Base-by-base conservation (phyloP, 2,797 vertebrate genomes). In the Melanotaenia pygmaea region DNA sequence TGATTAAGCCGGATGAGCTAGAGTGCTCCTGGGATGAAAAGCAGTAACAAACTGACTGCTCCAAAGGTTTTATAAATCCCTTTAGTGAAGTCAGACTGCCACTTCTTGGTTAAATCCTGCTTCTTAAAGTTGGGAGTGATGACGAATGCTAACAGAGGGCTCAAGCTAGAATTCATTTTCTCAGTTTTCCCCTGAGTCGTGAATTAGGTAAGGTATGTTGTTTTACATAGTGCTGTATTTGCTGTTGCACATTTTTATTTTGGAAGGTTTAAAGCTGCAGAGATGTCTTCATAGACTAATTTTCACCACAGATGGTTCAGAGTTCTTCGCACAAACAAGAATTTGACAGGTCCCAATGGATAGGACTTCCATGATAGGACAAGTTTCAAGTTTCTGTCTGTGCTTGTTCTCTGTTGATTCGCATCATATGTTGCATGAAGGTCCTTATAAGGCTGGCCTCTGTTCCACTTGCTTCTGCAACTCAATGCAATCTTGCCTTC, bases 1-100 rank as follows among this genome's bases (percentile, higher is more conserved):
- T 83, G 83, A 91, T 87, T 85, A 85, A 90, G 79, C 69, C 62
- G 71, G 51, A 86, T 84, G 86, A 84, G 74, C 50, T 54, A 1
- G 64, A 72, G 68, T 83, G 72, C 83, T 86, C 63, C 69, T 32
- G 62, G 80, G 83, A 86, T 72, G 79, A 76, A 80, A 86, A 86
- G 67, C 34, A 11, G 76, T 54, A 67, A 82, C 78, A 87, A 90
- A 89, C 73, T 76, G 59, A 26, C 53, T 54, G 72, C 80, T 77
- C 69, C 80, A 47, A 85, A 85, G 85, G 76, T 76, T 86, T 72
- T 74, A 85, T 77, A 75, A 91, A 86, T 86, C 84, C 79, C 64
- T 66, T 72, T 54, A 63, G 67, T 81, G 62, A 75, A 84, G 67
- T 72, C 77, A 72, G 58, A 72, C 66, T 80, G 70, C 61, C 59